Percentiles rank a stretch among this genome's conserved stretches.
These are phyloP conservation scores for Lophotis ruficrista DNA, from an alignment of 2,113 vertebrate species.

Conservation along the genomic window DNA sequence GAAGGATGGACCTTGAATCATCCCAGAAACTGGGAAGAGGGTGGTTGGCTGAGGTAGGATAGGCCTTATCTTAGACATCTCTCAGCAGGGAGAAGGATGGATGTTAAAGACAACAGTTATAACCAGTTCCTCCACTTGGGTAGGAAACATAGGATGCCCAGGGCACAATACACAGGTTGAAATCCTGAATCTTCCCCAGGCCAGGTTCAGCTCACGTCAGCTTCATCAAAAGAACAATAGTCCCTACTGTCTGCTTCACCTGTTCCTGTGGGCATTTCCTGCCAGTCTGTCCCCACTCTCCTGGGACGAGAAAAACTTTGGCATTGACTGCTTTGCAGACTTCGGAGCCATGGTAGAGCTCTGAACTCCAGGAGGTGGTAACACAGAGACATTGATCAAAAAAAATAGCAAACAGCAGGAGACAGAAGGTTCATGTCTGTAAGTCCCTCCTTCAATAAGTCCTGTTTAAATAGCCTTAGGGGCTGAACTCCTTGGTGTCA, in stretches of 20 bases:
- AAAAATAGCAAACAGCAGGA: background rate
- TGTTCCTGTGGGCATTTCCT: background rate
- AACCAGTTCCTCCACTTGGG: background rate
- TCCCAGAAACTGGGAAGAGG: background rate
- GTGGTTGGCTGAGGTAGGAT: background rate
- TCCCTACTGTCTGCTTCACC: background rate
- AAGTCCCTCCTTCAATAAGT: background rate
- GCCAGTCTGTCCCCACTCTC: background rate
- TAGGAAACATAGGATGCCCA: background rate
- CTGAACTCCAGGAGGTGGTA: background rate
- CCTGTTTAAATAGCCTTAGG: slow-evolving; percentile 17
- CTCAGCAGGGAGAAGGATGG: background rate
- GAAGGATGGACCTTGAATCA: background rate
- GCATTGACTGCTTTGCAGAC: background rate
- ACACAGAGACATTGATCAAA: background rate
- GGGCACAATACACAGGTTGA: background rate
- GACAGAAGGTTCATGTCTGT: background rate
- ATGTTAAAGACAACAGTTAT: background rate
- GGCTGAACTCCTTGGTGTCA: background rate
- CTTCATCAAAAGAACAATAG: background rate
- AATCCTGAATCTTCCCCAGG: background rate
- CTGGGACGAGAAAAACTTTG: background rate
- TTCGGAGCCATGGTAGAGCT: background rate
- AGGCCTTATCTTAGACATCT: background rate
- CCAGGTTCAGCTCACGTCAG: background rate